Conservation (phyloP, 2,888 invertebrate species). For the Myopa testacea region DNA sequence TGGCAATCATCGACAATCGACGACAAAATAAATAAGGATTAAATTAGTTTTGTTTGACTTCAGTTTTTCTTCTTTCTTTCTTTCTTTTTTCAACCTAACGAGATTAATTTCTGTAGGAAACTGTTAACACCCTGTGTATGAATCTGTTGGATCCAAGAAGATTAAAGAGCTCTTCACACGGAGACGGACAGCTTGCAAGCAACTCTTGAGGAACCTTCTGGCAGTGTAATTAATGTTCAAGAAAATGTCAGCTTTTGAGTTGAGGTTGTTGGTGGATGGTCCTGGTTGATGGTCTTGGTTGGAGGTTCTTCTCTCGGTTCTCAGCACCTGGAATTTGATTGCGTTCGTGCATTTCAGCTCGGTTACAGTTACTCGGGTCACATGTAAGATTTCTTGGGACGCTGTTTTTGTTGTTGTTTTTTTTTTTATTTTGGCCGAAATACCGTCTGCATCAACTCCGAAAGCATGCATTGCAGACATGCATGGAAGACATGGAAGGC, state of each 20-base stretch:
- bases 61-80: background rate
- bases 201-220: constrained; percentile 29
- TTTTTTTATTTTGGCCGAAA: background rate
- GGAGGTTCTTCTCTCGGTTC: background rate
- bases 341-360: background rate
- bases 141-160: no score
- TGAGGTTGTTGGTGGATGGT: background rate
- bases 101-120: background rate
- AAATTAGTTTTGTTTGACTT: background rate
- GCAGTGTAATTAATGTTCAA: constrained; percentile 43
- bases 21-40: no score
- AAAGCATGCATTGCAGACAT: no score
- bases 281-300: background rate
- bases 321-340: background rate
- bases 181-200: constrained; percentile 8
- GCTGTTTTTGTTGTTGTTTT: background rate
- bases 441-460: background rate
- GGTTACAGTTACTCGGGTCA: background rate
- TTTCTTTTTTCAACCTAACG: background rate
- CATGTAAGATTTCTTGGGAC: no score
- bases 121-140: no score
- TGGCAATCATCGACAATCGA: no score
- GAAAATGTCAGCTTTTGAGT: background rate
- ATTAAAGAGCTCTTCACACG: no score
- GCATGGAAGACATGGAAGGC: no score